These are phyloP conservation scores for Tanaodytes sp. DNA, from an alignment of 2,888 invertebrate species.

Conservation along the genomic window DNA sequence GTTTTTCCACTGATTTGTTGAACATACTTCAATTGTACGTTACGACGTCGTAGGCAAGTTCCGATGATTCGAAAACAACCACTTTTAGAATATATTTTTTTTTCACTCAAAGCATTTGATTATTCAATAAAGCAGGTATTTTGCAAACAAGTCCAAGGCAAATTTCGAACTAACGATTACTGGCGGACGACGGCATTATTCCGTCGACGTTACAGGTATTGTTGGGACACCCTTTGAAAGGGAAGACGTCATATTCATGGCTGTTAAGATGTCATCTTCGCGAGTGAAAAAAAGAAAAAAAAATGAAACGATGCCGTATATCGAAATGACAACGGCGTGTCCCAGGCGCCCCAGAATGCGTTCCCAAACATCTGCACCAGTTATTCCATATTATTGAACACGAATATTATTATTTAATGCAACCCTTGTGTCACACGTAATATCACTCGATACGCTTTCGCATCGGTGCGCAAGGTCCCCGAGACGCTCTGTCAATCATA, in stretches of 20 bases:
- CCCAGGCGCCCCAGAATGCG: constrained; percentile 32
- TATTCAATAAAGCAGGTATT: too few relatives aligned
- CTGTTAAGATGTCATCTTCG: constrained; percentile 64
- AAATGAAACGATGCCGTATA: constrained; percentile 29
- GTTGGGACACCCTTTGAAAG: constrained; percentile 54
- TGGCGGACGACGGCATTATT: constrained; percentile 33
- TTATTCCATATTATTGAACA: constrained; percentile 55
- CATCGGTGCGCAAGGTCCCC: constrained; percentile 27
- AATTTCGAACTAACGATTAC: constrained; percentile 51
- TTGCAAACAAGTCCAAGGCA: constrained; percentile 26
- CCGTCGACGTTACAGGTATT: constrained; percentile 39
- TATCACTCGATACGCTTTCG: constrained; percentile 48
- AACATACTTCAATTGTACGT: too few relatives aligned
- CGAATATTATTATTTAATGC: constrained; percentile 50
- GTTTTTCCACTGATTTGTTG: too few relatives aligned
- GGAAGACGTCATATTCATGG: constrained; percentile 61
- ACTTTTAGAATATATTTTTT: background rate
- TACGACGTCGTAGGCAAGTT: too few relatives aligned
- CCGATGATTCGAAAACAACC: too few relatives aligned
- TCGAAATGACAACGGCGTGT: constrained; percentile 37
- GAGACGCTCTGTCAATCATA: constrained; percentile 44
- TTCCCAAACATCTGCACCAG: constrained; percentile 50
- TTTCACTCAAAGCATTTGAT: constrained; percentile 8
- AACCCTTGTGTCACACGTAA: constrained; percentile 46
- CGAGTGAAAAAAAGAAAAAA: constrained; percentile 58